A percentile compares a stretch with the other conserved stretches of the same genome.
phyloP scores from a whole-genome alignment of 2,113 vertebrate species.

The Cyrtonyx montezumae region DNA sequence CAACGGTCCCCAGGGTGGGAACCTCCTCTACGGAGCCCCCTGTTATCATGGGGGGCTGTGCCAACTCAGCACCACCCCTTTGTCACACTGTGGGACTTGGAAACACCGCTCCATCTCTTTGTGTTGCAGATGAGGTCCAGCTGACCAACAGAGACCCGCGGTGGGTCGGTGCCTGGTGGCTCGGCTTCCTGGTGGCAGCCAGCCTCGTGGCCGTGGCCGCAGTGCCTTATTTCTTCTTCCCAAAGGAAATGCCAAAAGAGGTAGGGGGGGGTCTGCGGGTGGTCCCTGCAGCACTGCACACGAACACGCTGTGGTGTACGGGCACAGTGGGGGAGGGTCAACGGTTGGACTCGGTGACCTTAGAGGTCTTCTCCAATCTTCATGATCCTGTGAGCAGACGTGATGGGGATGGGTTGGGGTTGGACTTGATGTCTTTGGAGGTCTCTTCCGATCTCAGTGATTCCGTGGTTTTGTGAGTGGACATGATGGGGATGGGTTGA shows the following conservation, averaged over 20 bases:
- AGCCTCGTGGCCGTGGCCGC: constrained; percentile 83
- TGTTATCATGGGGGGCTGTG: accelerated
- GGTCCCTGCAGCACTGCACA: background rate
- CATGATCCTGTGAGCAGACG: too few relatives aligned
- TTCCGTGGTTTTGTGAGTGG: too few relatives aligned
- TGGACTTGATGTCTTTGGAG: too few relatives aligned
- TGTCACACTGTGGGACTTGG: background rate
- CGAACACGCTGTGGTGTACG: too few relatives aligned
- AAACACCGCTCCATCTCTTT: background rate
- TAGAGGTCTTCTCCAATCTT: too few relatives aligned
- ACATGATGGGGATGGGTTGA: too few relatives aligned
- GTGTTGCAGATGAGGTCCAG: constrained; percentile 77
- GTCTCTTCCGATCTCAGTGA: too few relatives aligned
- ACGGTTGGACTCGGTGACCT: too few relatives aligned
- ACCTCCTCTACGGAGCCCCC: accelerated
- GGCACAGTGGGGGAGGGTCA: too few relatives aligned
- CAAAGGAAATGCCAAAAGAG: constrained; percentile 85
- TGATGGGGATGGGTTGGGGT: too few relatives aligned
- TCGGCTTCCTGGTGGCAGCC: constrained; percentile 90
- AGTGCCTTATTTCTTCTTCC: constrained; percentile 93
- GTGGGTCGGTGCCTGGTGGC: constrained; percentile 98
- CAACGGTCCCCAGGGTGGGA: background rate
- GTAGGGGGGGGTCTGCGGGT: constrained; percentile 25
- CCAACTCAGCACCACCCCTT: too few relatives aligned
- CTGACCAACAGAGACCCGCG: constrained; percentile 82